Conservation (phyloP, 2,888 invertebrate genomes). For the Yponomeuta malinellus region DNA sequence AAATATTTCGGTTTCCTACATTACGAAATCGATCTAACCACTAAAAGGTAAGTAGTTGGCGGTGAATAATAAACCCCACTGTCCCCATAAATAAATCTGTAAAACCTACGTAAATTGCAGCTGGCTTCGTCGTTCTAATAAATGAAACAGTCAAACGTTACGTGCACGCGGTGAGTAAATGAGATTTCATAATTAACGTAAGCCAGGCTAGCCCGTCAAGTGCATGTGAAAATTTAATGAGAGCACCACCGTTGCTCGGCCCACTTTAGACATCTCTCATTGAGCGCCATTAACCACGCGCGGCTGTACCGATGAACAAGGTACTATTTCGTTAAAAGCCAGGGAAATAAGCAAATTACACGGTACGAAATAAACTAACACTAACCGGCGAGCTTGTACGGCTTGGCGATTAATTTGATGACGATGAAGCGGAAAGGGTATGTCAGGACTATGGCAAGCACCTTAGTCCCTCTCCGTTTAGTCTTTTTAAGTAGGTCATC, state of each 20-base stretch:
- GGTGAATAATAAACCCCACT: not conserved
- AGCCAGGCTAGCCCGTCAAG: slow-evolving; percentile 69
- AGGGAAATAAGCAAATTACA: not conserved
- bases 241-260: slow-evolving; percentile 39
- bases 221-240: slow-evolving; percentile 75
- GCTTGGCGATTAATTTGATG: no score
- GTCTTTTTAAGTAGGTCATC: no score
- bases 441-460: not conserved
- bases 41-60: no score
- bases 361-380: not conserved
- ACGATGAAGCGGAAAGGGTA: no score
- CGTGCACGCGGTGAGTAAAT: slow-evolving; percentile 65
- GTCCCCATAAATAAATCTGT: not conserved
- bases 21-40: no score
- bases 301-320: not conserved
- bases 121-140: slow-evolving; percentile 23
- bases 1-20: no score
- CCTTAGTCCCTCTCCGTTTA: not conserved
- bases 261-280: slow-evolving; percentile 39
- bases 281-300: slow-evolving; percentile 35
- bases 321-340: not conserved
- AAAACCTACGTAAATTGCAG: not conserved
- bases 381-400: no score
- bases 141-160: slow-evolving; percentile 55
- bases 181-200: slow-evolving; percentile 75